A percentile compares a stretch with the other conserved stretches of the same genome.
These are phyloP conservation scores for Adelges cooleyi DNA, from an alignment of 1,140 invertebrate genomes.

Conservation along the genomic window DNA sequence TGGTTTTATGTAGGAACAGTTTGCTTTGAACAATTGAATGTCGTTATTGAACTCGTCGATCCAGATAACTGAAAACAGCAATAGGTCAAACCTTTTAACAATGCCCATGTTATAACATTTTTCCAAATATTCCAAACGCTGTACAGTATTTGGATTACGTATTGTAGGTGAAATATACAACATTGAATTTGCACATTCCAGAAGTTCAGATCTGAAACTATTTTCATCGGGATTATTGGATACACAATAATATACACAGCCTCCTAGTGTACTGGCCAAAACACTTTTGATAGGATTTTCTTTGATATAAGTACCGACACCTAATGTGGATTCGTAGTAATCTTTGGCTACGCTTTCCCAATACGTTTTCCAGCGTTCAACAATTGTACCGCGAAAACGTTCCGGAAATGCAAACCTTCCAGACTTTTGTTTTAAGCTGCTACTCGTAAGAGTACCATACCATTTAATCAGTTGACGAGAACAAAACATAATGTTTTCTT, in stretches of 20 bases:
- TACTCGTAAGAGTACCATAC: neutral
- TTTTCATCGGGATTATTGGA: slow-evolving; percentile 53
- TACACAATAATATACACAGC: slow-evolving; percentile 38
- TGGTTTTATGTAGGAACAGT: slow-evolving; percentile 58
- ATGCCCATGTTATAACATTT: slow-evolving; percentile 52
- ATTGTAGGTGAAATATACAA: slow-evolving; percentile 51
- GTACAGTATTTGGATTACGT: slow-evolving; percentile 52
- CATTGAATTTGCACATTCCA: slow-evolving; percentile 48
- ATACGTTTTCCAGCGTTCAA: slow-evolving; percentile 51
- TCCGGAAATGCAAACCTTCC: slow-evolving; percentile 19
- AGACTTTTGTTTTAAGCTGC: neutral
- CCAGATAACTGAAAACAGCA: slow-evolving; percentile 63
- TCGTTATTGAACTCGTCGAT: slow-evolving; percentile 51
- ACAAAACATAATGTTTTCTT: neutral
- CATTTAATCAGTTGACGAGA: neutral
- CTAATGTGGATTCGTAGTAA: slow-evolving; percentile 47
- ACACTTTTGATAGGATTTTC: slow-evolving; percentile 45
- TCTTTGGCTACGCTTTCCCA: slow-evolving; percentile 50
- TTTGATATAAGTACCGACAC: slow-evolving; percentile 45
- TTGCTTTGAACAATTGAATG: slow-evolving; percentile 55
- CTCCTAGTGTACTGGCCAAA: slow-evolving; percentile 33
- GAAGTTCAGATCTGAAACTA: slow-evolving; percentile 47
- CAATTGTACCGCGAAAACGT: slow-evolving; percentile 45
- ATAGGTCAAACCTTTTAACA: slow-evolving; percentile 52
- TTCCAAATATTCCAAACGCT: slow-evolving; percentile 51